Percentiles rank a stretch among this genome's conserved stretches.
phyloP scores from a whole-genome alignment of 2,797 vertebrate species.

The Hippoglossus hippoglossus region DNA sequence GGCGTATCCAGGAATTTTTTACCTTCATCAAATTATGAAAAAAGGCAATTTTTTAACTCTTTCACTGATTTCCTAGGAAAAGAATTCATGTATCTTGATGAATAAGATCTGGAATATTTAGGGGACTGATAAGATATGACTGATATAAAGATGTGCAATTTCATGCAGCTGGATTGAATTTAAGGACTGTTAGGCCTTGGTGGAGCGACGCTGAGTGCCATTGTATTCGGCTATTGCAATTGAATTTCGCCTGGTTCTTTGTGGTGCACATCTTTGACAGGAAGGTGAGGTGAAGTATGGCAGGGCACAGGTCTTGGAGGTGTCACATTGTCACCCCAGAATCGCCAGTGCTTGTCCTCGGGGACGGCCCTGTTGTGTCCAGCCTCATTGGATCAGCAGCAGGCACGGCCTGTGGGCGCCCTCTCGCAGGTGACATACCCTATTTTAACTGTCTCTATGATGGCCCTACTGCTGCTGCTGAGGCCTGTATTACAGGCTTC shows the following conservation, averaged over 20 bases:
- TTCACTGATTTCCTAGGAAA: too few species aligned
- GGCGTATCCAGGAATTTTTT: too few species aligned
- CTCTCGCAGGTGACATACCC: slow-evolving; percentile 79
- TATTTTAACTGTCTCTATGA: slow-evolving; percentile 73
- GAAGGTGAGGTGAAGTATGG: slow-evolving; percentile 48
- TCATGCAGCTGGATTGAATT: too few species aligned
- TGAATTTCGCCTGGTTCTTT: slow-evolving; percentile 10
- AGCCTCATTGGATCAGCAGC: slow-evolving; percentile 81
- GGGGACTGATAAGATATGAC: too few species aligned
- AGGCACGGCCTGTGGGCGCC: slow-evolving; percentile 67
- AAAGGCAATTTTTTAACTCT: too few species aligned
- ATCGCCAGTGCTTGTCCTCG: slow-evolving; percentile 67
- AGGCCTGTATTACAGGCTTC: slow-evolving; percentile 42
- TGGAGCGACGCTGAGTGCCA: too few species aligned
- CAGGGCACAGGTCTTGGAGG: slow-evolving; percentile 65
- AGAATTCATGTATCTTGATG: too few species aligned
- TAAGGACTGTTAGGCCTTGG: too few species aligned
- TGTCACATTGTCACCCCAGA: slow-evolving; percentile 67
- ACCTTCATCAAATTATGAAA: too few species aligned
- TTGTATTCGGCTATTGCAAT: not conserved
- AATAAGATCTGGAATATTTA: too few species aligned
- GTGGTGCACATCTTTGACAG: slow-evolving; percentile 51
- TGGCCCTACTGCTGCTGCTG: slow-evolving; percentile 37
- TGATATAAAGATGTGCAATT: too few species aligned
- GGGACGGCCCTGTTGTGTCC: slow-evolving; percentile 77